A percentile compares a stretch with the other conserved stretches of the same genome.
phyloP scores from a whole-genome alignment of 2,797 vertebrate genomes.

The Sylvia borin region DNA sequence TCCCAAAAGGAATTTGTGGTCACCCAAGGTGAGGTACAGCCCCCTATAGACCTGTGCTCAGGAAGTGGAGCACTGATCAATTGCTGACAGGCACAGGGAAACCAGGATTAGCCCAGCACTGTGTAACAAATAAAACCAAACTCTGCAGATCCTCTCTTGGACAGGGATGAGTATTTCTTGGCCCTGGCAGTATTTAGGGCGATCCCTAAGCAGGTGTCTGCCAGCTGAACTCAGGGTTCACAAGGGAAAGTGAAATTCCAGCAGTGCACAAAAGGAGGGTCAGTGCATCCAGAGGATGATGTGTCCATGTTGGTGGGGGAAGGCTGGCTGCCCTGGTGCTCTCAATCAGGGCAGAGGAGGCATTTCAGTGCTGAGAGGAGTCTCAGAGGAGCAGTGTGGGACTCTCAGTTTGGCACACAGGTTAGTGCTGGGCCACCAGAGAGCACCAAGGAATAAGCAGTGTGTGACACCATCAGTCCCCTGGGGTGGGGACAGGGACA shows the following conservation, averaged over 20 bases:
- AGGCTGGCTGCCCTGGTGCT: background rate
- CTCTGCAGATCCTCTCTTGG: background rate
- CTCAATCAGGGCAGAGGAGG: background rate
- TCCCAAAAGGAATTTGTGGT: background rate
- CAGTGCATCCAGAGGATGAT: rapidly evolving
- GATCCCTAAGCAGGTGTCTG: background rate
- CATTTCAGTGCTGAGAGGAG: background rate
- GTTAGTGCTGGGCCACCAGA: background rate
- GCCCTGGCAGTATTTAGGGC: background rate
- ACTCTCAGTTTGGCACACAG: background rate
- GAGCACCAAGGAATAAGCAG: background rate
- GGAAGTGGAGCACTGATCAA: background rate
- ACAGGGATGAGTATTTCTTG: background rate
- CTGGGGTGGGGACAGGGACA: background rate
- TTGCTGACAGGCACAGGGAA: background rate
- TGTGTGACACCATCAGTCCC: rapidly evolving
- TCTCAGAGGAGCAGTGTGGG: background rate
- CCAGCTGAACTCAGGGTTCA: background rate
- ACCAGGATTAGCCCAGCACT: background rate
- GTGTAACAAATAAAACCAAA: background rate
- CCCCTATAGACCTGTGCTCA: rapidly evolving
- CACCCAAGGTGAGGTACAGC: background rate
- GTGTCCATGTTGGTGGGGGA: background rate
- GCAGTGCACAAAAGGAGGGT: background rate
- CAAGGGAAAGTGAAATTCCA: background rate